Conservation (phyloP, 2,888 invertebrate species). For the Mantis religiosa region DNA sequence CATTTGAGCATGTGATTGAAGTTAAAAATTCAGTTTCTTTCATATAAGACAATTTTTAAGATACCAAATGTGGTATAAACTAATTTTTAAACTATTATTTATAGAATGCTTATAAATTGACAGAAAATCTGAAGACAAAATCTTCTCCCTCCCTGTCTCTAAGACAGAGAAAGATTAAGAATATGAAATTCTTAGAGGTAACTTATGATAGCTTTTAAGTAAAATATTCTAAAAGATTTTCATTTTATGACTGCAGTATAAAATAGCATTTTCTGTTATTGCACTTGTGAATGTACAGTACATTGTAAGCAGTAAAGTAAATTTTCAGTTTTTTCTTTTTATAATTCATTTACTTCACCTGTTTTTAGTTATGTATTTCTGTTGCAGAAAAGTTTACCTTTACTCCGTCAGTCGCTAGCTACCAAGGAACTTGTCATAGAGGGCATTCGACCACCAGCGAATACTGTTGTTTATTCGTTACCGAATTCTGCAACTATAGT, state of each 20-base stretch:
- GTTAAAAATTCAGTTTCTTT: no score
- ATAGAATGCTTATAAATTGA: no score
- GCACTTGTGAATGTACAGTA: background rate
- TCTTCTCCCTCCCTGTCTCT: no score
- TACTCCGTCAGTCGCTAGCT: slow-evolving; percentile 83
- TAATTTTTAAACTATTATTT: no score
- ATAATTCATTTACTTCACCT: background rate
- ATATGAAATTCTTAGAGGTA: no score
- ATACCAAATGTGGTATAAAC: no score
- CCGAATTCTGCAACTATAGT: slow-evolving; percentile 40
- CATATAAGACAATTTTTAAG: no score
- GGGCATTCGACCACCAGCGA: slow-evolving; percentile 87
- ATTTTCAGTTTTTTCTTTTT: background rate
- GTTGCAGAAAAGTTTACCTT: slow-evolving; percentile 88
- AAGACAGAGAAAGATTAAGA: no score
- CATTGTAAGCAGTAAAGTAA: background rate
- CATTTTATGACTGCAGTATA: background rate
- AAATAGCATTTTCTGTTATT: background rate
- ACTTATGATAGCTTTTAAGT: no score
- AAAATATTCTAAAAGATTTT: no score
- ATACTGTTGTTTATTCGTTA: slow-evolving; percentile 61
- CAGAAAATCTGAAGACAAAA: no score
- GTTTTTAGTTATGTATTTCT: slow-evolving; percentile 29
- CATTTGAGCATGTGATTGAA: no score
- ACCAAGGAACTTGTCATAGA: slow-evolving; percentile 90